A percentile compares a stretch with the other conserved stretches of the same genome.
Conservation (phyloP, 2,888 invertebrate species). For the Strigamia crassipes region DNA sequence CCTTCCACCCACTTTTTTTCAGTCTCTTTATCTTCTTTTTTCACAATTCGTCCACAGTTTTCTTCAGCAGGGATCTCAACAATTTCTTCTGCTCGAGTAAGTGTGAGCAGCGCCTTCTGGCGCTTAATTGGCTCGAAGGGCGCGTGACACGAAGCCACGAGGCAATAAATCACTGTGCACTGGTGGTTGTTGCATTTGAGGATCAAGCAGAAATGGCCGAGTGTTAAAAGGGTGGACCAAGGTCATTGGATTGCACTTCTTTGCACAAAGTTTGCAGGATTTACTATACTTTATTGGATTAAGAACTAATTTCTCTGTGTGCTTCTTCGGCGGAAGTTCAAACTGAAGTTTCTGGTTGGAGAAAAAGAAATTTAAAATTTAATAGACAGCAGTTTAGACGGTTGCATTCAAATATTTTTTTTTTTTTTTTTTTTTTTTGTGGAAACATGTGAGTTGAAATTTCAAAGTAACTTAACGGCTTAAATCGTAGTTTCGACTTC, state of each 20-base stretch:
- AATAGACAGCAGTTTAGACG: not conserved
- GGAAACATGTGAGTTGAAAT: no score
- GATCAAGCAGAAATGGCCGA: not conserved
- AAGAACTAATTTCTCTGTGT: not conserved
- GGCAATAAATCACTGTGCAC: conserved; percentile 22
- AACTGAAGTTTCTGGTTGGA: no score
- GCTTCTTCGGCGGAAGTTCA: no score
- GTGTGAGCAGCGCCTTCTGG: conserved; percentile 26
- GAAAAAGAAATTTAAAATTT: no score
- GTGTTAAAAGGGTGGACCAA: conserved; percentile 17
- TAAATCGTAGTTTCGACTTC: no score
- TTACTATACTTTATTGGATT: not conserved
- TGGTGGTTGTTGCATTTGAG: conserved; percentile 14
- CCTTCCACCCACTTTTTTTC: not conserved
- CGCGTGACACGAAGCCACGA: conserved; percentile 12
- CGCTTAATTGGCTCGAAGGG: conserved; percentile 27
- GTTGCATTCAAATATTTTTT: not conserved
- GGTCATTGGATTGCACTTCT: not conserved
- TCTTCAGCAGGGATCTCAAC: conserved; percentile 8
- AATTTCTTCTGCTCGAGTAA: not conserved
- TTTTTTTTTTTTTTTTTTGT: no score
- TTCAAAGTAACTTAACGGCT: no score
- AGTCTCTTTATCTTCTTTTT: not conserved
- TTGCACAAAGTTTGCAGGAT: not conserved
- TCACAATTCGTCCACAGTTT: not conserved